Conservation (phyloP, 2,113 vertebrate species). For the Pomatorhinus ruficollis region DNA sequence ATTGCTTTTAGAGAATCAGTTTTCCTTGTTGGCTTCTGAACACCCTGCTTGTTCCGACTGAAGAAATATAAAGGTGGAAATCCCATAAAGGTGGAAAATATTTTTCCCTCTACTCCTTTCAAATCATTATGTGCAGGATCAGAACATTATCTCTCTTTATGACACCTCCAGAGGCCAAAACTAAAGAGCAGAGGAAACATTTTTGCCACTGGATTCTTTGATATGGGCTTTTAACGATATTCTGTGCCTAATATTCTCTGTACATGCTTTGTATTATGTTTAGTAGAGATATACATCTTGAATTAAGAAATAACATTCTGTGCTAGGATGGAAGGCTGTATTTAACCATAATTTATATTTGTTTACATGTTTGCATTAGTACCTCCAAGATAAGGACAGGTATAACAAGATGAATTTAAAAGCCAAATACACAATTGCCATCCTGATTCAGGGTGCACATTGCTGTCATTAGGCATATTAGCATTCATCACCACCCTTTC, state of each 20-base stretch:
- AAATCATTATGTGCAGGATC: not conserved
- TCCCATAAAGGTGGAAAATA: not conserved
- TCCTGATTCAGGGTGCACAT: not conserved
- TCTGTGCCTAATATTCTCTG: not conserved
- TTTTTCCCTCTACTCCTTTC: not conserved
- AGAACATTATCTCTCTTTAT: not conserved
- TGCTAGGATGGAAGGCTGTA: not conserved
- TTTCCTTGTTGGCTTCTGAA: not conserved
- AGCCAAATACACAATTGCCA: not conserved
- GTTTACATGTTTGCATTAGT: not conserved
- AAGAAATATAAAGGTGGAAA: not conserved
- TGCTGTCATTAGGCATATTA: not conserved
- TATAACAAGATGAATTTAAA: not conserved
- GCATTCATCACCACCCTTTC: not conserved
- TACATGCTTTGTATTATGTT: not conserved
- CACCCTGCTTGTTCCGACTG: not conserved
- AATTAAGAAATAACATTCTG: not conserved
- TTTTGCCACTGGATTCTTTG: not conserved
- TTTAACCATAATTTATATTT: not conserved
- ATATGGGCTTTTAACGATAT: not conserved
- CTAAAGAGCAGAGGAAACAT: not conserved
- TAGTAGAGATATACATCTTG: not conserved
- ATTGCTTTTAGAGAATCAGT: not conserved
- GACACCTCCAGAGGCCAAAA: not conserved
- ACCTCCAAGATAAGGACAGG: not conserved